phyloP scores from a whole-genome alignment of 2,797 vertebrate species.

The Numenius phaeopus region DNA sequence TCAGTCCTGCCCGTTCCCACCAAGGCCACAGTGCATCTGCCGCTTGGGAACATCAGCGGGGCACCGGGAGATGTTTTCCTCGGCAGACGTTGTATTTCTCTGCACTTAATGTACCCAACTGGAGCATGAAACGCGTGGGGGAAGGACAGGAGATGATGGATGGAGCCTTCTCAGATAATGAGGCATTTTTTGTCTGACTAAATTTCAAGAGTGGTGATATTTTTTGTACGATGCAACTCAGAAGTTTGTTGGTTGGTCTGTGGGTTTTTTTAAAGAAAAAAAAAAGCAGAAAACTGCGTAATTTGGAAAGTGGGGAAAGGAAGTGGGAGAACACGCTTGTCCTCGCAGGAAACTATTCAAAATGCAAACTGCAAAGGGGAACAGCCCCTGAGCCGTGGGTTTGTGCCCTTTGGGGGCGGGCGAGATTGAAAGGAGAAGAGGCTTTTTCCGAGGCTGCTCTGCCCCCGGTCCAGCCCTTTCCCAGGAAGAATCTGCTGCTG shows the following conservation, averaged over 20 bases:
- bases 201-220: not conserved
- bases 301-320: not conserved
- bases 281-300: not conserved
- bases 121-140: slow-evolving; percentile 36
- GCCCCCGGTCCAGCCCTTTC: not conserved
- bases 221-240: not conserved
- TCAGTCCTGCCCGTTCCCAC: not conserved
- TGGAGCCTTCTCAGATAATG: slow-evolving; percentile 18
- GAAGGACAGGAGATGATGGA: slow-evolving; percentile 54
- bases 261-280: not conserved
- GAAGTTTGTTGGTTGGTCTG: not conserved
- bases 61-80: not conserved
- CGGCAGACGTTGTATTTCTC: not conserved
- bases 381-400: too few species aligned
- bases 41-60: not conserved
- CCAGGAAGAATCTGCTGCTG: not conserved
- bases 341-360: not conserved
- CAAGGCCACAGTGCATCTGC: fast-evolving
- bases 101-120: not conserved
- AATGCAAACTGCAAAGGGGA: not conserved
- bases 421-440: too few species aligned
- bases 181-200: slow-evolving; percentile 47
- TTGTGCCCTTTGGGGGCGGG: not conserved
- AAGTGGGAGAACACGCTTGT: too few species aligned
- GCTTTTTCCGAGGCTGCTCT: fast-evolving